Conservation (phyloP, 2,888 invertebrate species). For the Hypsopygia costalis region DNA sequence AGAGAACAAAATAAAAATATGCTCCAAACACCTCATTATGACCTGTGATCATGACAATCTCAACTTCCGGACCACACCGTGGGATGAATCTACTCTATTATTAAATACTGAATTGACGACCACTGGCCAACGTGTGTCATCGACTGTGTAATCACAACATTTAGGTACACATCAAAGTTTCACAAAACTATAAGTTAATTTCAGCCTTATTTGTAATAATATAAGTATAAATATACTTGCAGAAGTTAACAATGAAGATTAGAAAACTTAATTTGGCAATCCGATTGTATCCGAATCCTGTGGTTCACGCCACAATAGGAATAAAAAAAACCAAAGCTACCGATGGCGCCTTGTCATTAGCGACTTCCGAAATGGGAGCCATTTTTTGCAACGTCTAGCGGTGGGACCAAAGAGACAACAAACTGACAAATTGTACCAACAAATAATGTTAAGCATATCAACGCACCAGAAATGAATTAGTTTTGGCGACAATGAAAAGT, state of each 20-base stretch:
- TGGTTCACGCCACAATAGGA: slow-evolving; percentile 47
- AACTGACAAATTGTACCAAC: slow-evolving; percentile 73
- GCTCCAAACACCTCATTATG: slow-evolving; percentile 48
- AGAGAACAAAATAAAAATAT: slow-evolving; percentile 52
- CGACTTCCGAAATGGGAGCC: slow-evolving; percentile 67
- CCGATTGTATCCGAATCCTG: slow-evolving; percentile 23
- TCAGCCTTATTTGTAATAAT: too few species aligned
- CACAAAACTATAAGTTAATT: neutral
- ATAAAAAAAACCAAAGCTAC: slow-evolving; percentile 57
- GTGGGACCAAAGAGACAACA: slow-evolving; percentile 60
- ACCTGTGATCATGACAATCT: slow-evolving; percentile 63
- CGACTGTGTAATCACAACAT: slow-evolving; percentile 43
- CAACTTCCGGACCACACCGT: slow-evolving; percentile 72
- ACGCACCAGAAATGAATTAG: slow-evolving; percentile 39
- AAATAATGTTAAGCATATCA: slow-evolving; percentile 53
- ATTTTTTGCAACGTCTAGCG: slow-evolving; percentile 61
- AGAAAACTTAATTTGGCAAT: slow-evolving; percentile 18
- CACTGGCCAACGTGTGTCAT: slow-evolving; percentile 51
- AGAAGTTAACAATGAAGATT: slow-evolving; percentile 15
- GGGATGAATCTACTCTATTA: slow-evolving; percentile 40
- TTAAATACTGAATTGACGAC: slow-evolving; percentile 44
- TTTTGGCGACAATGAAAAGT: slow-evolving; percentile 38
- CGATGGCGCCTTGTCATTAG: slow-evolving; percentile 75
- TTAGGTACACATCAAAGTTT: slow-evolving; percentile 11
- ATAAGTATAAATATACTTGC: slow-evolving; percentile 14